phyloP scores from a whole-genome alignment of 23 tunicate species.

The Clavelina lepadiformis region DNA sequence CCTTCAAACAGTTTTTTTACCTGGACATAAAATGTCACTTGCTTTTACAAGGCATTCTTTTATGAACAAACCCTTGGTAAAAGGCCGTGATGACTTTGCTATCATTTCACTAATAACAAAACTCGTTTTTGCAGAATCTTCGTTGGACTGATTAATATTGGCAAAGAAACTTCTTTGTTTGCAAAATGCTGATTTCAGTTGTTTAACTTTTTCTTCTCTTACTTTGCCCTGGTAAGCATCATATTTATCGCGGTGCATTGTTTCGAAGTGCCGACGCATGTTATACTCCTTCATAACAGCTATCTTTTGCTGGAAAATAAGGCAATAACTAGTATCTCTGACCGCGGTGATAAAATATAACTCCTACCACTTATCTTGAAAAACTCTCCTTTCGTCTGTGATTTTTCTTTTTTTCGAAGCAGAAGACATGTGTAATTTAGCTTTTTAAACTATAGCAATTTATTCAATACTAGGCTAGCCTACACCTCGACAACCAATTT shows the following conservation, averaged over 20 bases:
- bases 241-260: slow-evolving; percentile 3
- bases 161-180: background rate
- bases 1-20: slow-evolving; percentile 21
- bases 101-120: slow-evolving; percentile 42
- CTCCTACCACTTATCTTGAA: too few relatives aligned
- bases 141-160: slow-evolving; percentile 1
- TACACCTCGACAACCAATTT: too few relatives aligned
- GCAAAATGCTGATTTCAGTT: too few relatives aligned
- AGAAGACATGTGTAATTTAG: too few relatives aligned
- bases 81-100: slow-evolving; percentile 21
- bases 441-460: too few relatives aligned
- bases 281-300: background rate
- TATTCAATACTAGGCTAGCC: too few relatives aligned
- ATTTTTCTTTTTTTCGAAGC: too few relatives aligned
- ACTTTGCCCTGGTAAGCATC: slow-evolving; percentile 7
- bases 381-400: too few relatives aligned
- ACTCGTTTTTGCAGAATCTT: slow-evolving; percentile 22
- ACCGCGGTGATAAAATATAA: too few relatives aligned
- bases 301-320: background rate
- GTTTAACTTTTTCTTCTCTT: background rate
- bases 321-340: too few relatives aligned
- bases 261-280: slow-evolving; percentile 12
- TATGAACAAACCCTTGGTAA: slow-evolving; percentile 26
- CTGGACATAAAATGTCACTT: slow-evolving; percentile 40
- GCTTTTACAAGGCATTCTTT: slow-evolving; percentile 27